Percentiles rank a stretch among this genome's conserved stretches.
Conservation (phyloP, 2,888 invertebrate species). For the Leptinotarsa rubiginosa region DNA sequence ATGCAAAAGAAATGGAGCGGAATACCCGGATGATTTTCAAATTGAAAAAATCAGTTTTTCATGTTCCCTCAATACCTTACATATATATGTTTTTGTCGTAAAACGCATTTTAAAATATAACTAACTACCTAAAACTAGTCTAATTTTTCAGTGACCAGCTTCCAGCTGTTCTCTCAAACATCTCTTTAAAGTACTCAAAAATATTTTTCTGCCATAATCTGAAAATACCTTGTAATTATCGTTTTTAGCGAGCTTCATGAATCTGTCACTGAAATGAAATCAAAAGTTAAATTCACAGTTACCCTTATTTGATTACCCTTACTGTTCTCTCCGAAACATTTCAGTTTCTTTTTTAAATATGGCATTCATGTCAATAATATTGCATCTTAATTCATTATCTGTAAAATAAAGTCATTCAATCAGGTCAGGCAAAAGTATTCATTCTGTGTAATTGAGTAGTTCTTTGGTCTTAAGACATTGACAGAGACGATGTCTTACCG, state of each 20-base stretch:
- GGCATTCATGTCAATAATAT: conserved; percentile 55
- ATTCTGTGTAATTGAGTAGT: no score
- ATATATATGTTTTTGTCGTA: conserved; percentile 3
- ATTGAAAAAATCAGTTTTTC: conserved; percentile 15
- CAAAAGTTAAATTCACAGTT: neutral
- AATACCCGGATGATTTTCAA: conserved; percentile 20
- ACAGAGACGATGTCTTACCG: conserved; percentile 38
- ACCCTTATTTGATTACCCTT: conserved; percentile 42
- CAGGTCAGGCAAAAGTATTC: no score
- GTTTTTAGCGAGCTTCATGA: conserved; percentile 52
- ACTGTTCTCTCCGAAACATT: conserved; percentile 53
- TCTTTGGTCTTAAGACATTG: no score
- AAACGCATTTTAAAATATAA: neutral
- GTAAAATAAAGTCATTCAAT: conserved; percentile 27
- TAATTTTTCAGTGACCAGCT: conserved; percentile 48
- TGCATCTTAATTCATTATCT: conserved; percentile 50
- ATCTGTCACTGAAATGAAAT: conserved; percentile 52
- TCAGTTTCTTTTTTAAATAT: conserved; percentile 52
- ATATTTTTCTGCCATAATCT: conserved; percentile 57
- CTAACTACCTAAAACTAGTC: neutral
- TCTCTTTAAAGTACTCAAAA: conserved; percentile 52
- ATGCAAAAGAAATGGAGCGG: conserved; percentile 29
- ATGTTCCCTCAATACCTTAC: neutral
- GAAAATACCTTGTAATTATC: conserved; percentile 57
- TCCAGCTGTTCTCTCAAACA: conserved; percentile 54